phyloP scores from a whole-genome alignment of 2,113 vertebrate genomes.

The Sclerurus mexicanus region DNA sequence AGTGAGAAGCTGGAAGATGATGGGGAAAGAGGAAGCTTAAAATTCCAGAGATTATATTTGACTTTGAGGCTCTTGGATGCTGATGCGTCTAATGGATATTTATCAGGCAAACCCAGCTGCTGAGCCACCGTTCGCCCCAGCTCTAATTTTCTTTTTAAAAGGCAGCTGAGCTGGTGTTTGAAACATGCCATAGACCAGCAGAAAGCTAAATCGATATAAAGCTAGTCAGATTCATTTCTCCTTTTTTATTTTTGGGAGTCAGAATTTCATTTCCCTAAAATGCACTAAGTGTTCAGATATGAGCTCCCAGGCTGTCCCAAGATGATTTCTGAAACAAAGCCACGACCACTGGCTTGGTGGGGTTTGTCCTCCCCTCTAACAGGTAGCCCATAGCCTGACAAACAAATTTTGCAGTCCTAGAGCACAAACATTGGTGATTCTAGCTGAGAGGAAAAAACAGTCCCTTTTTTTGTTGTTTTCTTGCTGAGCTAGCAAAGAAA shows the following conservation, averaged over 20 bases:
- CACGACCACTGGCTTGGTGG: background rate
- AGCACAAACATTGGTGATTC: accelerated
- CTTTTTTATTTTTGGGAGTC: conserved; percentile 61
- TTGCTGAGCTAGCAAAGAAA: background rate
- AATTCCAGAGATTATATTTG: background rate
- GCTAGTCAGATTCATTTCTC: conserved; percentile 72
- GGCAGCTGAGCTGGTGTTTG: background rate
- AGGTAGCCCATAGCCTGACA: background rate
- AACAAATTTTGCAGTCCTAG: background rate
- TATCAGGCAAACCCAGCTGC: background rate
- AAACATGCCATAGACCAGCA: background rate
- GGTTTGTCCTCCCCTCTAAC: background rate
- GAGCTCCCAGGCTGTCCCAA: background rate
- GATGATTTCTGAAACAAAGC: background rate
- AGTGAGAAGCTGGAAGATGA: background rate
- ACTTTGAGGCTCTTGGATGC: background rate
- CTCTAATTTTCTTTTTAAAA: background rate
- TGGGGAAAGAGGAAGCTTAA: background rate
- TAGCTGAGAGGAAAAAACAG: background rate
- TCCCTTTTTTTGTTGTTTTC: background rate
- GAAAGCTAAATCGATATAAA: background rate
- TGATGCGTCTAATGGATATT: background rate
- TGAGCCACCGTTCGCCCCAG: background rate
- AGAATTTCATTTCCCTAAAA: conserved; percentile 76
- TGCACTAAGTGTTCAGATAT: background rate